Conservation (phyloP, 92 coral and sea anemone species). For the Umimayanthus kanabou region DNA sequence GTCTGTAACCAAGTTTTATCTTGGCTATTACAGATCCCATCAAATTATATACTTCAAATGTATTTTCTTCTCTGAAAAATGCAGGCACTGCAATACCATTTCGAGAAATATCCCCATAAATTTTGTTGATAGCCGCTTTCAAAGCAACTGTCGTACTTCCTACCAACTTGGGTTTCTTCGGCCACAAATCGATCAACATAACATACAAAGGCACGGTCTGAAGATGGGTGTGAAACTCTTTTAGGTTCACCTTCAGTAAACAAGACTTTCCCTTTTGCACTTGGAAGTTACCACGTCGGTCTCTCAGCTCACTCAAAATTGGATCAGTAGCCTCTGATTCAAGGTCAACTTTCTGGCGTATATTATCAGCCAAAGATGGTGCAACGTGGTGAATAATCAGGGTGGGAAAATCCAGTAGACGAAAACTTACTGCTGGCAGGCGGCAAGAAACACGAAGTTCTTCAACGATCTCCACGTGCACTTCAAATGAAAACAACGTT, state of each 20-base stretch:
- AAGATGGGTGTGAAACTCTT: constrained; percentile 58
- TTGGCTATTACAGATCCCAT: constrained; percentile 86
- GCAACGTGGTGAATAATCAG: constrained; percentile 74
- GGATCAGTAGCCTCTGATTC: constrained; percentile 42
- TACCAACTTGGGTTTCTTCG: constrained; percentile 67
- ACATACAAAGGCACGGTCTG: constrained; percentile 81
- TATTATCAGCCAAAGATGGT: constrained; percentile 63
- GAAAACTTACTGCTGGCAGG: constrained; percentile 86
- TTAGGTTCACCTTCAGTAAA: constrained; percentile 73
- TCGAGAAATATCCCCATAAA: constrained; percentile 59
- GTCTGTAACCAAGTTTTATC: constrained; percentile 68
- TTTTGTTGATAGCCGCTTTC: constrained; percentile 63
- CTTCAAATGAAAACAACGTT: constrained; percentile 88
- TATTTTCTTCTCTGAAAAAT: constrained; percentile 69
- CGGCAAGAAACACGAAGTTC: constrained; percentile 68
- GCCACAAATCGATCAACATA: constrained; percentile 90
- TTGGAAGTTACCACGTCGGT: constrained; percentile 72
- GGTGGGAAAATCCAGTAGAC: constrained; percentile 91
- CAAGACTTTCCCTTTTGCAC: constrained; percentile 89
- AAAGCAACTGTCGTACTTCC: constrained; percentile 84
- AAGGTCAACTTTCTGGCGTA: constrained; percentile 69
- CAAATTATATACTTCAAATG: constrained; percentile 75
- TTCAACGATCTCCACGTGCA: constrained; percentile 82
- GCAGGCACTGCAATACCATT: constrained; percentile 84
- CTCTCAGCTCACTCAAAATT: constrained; percentile 64